Evolutionary conservation across 2,888 invertebrate genomes (phyloP).

Genomic region (Lepidocyrtinus sp.): DNA sequence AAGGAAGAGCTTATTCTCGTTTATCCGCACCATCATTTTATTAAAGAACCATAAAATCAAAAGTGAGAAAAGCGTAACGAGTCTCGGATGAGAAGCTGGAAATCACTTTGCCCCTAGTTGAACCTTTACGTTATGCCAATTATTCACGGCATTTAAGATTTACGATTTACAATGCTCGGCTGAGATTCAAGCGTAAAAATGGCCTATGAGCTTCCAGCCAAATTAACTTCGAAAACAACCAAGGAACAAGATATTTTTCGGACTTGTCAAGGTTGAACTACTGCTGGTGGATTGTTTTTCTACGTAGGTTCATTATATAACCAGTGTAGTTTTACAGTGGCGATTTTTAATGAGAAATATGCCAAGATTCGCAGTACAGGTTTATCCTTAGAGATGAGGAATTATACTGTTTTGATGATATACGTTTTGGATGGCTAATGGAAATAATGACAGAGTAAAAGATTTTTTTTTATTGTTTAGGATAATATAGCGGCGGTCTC

Average conservation of each 20-base stretch:
- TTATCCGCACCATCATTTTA: no score
- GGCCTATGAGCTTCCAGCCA: background rate
- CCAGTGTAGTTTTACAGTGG: no score
- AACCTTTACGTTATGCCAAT: background rate
- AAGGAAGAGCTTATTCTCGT: no score
- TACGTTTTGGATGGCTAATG: background rate
- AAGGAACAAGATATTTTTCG: background rate
- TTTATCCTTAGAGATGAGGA: no score
- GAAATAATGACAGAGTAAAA: background rate
- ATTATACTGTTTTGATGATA: background rate
- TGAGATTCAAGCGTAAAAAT: background rate
- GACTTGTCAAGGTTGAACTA: background rate
- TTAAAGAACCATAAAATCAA: no score
- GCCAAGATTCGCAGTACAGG: background rate
- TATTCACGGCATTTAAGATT: background rate
- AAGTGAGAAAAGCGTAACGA: no score
- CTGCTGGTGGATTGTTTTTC: no score
- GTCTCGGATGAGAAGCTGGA: no score
- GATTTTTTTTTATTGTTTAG: background rate
- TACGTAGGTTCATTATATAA: no score
- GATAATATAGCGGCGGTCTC: background rate
- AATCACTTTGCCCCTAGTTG: background rate
- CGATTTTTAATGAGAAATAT: background rate
- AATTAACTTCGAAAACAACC: no score
- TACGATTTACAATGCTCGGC: no score